Conservation (phyloP, 2,888 invertebrate species). For the Cylloceria caligata region DNA sequence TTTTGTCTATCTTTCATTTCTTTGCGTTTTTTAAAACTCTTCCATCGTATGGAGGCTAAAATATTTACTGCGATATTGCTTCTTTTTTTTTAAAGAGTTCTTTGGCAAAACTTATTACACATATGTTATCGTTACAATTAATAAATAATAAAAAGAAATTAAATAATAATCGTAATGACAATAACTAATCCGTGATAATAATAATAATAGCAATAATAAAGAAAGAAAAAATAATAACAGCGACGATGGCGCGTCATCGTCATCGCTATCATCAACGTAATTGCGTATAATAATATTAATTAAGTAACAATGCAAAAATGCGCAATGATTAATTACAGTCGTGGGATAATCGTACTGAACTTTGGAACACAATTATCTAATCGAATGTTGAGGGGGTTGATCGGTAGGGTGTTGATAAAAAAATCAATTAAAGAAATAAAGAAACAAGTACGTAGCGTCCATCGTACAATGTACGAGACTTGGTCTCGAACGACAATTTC, state of each 20-base stretch:
- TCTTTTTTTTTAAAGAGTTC: constrained; percentile 75
- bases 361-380: constrained; percentile 69
- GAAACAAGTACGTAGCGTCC: constrained; percentile 29
- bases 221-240: constrained; percentile 64
- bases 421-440: constrained; percentile 34
- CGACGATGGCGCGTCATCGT: constrained; percentile 68
- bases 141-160: constrained; percentile 82
- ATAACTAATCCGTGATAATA: constrained; percentile 67
- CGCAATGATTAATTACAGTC: constrained; percentile 68
- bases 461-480: constrained; percentile 44
- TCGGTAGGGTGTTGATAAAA: constrained; percentile 35
- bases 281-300: constrained; percentile 69
- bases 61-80: constrained; percentile 71
- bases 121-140: constrained; percentile 83
- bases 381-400: constrained; percentile 44
- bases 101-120: constrained; percentile 85
- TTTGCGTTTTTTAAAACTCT: constrained; percentile 61
- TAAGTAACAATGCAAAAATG: constrained; percentile 77
- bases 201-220: constrained; percentile 75
- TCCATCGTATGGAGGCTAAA: constrained; percentile 72
- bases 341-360: constrained; percentile 63
- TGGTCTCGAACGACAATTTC: constrained; percentile 45
- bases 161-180: constrained; percentile 78
- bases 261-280: constrained; percentile 63
- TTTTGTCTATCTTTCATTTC: constrained; percentile 49